Base-by-base conservation (phyloP, 2,113 vertebrate species). In the Orientallactaga bullata region DNA sequence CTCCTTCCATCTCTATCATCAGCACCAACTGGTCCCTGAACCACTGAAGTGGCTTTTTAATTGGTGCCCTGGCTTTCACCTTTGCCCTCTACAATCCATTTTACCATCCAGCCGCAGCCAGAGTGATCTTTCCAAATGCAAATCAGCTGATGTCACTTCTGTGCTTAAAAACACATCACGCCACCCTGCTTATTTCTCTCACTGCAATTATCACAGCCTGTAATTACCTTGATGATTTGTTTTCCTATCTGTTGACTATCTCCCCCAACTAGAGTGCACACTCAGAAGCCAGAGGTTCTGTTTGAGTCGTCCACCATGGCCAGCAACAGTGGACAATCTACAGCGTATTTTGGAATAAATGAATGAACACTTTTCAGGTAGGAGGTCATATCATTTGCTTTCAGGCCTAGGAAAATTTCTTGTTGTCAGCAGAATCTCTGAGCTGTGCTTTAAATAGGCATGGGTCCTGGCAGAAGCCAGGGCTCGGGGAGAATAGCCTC, bases 401-500 rank as follows among this genome's bases (percentile, higher is more conserved):
- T 95, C 66, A 5, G 2, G 91, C 89, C 96, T 60, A 61, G 94
- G 94, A 86, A 51, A 72, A 0, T 42, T 96, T 97, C 93, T 96
- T 95, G 39, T 55, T 85, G 95, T 95, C 97, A 96, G 69, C 95
- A 92, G 26, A 85, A 95, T 74, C 88, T 78, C 78, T 87, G 72
- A 98, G 94, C 89, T 58, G 15, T 85, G 85, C 94, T 98, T 97
- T 97, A 98, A 97, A 98, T 97, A 98, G 96, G 95, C n/a, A 90
- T 23, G 23, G 58, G 91, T 16, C 58, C 82, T 82, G 83, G 92
- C 79, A 96, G 96, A 93, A 97, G 97, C 89, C 69, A 87, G 96
- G 87, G 87, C 5, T 3, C 79, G 93, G 86, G 74, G 94, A 97
- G 84, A 97, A 89, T 61, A 84, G 93, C 51, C 85, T 97, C 97